Base-by-base conservation (phyloP, 2,113 vertebrate genomes). In the Reinhardtius hippoglossoides region DNA sequence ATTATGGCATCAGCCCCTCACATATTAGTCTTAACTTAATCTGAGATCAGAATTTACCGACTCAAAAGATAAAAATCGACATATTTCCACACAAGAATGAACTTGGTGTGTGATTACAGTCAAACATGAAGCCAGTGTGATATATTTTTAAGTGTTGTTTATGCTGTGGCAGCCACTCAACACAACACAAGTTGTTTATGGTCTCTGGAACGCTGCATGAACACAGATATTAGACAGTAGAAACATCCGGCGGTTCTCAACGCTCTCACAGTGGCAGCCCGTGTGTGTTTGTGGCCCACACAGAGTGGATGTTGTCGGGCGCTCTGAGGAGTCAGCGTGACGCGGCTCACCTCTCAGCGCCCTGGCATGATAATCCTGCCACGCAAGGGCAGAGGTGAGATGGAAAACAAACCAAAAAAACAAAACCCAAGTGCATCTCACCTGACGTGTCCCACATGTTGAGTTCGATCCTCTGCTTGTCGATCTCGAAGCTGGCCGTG, bases 361-460 rank as follows among this genome's bases (percentile, higher is more conserved):
- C 40, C 40, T 42, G 40, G 35, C 35, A 37, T 37, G 35, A 37
- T 37, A 37, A 37, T 37, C 35, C 35, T 9, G 35, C 35, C 35
- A 37, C 35, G 35, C 9, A 9, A 37, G 35, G 9, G 35, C 35
- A 13, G 40, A 42, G 40, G 40, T 42, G 40, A 42, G 40, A 13
- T 42, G 40, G 10, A 13, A 16, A 16, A 9, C 1, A 7, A 7
- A 52, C 23, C 23, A 23, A n/a, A 31, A 7, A 5, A 5, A 1
- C 48, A 20, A 52, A 52, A 3, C 50, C 50, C 20, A n/a, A 52
- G 50, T 5, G 44, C 12, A 12, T 13, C 80, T 81, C 86, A 98
- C 97, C 97, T 94, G 97, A 98, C 50, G 97, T 98, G 89, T 98
- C 97, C 97, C 97, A 98, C 96, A 98, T 97, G 94, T 96, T 97